Evolutionary conservation across 2,113 vertebrate species (phyloP), one percentile per base, ranked within the genome.

Genomic region (Oreochromis spilurus): DNA sequence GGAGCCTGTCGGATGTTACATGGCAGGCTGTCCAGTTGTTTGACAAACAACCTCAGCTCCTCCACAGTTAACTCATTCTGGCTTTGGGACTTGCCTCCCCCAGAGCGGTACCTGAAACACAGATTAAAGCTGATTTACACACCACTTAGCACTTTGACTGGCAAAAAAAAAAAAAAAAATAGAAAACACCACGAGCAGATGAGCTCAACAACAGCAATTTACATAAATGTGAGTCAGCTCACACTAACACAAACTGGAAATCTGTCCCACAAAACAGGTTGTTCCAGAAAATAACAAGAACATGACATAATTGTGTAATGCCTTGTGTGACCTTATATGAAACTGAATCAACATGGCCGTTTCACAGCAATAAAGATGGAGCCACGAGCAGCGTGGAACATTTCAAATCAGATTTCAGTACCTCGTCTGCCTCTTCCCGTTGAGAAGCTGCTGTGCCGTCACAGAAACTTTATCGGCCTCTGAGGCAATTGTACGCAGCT

Each of bases 361-460:
- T 84, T 29, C 57, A 77, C 4, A 3, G 29, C 21, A 36, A 65
- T 40, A 40, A 26, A 80, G 58, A 6, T 80, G 24, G 8, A 84
- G 17, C 45, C 57, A 29, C 3, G 16, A 55, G 72, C 17, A 77
- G 26, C 10, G 10, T 77, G 26, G 72, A 52, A n/a, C 45, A 77
- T 52, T 75, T 50, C 43, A 31, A 75, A 29, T 50, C 14, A 17
- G 24, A 53, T 58, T 82, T 82, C 50, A 87, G 14, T 87, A 98
- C 98, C 98, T 98, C 1, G 98, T 99, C 91, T 99, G 98, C 26
- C 98, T 96, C 88, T 99, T 99, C 89, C 98, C 98, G 54, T 98
- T 99, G 4, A 99, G 97, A 72, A 99, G 96, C 88, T 99, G 98
- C 91, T 99, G 99, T 3, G 99, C 98, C n/a, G 97, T 97, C 0